Percentiles rank a stretch among this genome's conserved stretches.
phyloP scores from a whole-genome alignment of 2,113 vertebrate species.

The Chionodraco myersi region DNA sequence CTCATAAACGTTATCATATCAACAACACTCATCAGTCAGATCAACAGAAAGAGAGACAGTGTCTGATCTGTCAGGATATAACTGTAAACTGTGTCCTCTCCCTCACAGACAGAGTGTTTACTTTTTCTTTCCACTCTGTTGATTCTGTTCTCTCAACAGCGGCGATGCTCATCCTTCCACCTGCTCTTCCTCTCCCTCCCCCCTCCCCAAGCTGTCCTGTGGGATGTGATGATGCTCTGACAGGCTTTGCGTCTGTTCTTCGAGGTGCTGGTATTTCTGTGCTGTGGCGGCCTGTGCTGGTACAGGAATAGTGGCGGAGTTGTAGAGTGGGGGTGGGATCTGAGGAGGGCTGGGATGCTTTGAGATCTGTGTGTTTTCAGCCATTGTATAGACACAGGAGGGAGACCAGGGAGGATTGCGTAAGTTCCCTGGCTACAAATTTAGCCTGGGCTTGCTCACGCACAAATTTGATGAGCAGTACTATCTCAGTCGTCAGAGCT shows the following conservation, averaged over 20 bases:
- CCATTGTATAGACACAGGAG: constrained; percentile 75
- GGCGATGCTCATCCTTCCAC: constrained; percentile 64
- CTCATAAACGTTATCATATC: constrained; percentile 5
- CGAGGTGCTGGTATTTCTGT: constrained; percentile 80
- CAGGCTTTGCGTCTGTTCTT: constrained; percentile 81
- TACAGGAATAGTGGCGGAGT: constrained; percentile 83
- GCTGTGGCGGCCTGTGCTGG: constrained; percentile 71
- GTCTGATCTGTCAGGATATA: constrained; percentile 46
- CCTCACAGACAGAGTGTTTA: constrained; percentile 4
- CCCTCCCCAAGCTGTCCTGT: constrained; percentile 66
- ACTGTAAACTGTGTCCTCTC: constrained; percentile 35
- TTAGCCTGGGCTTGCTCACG: constrained; percentile 79
- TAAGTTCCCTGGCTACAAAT: constrained; percentile 81
- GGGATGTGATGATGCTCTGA: constrained; percentile 79
- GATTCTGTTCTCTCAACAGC: constrained; percentile 47
- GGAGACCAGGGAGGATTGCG: constrained; percentile 73
- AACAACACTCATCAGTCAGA: constrained; percentile 15
- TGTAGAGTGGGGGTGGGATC: constrained; percentile 82
- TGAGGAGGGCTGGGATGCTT: constrained; percentile 64
- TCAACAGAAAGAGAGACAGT: constrained; percentile 40
- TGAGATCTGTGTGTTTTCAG: constrained; percentile 69
- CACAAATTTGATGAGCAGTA: constrained; percentile 80
- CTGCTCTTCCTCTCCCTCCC: constrained; percentile 49
- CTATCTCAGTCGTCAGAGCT: constrained; percentile 80
- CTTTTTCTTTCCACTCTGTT: constrained; percentile 46